A percentile compares a stretch with the other conserved stretches of the same genome.
phyloP scores from a whole-genome alignment of 1,140 invertebrate species.

The Agraylea sexmaculata region DNA sequence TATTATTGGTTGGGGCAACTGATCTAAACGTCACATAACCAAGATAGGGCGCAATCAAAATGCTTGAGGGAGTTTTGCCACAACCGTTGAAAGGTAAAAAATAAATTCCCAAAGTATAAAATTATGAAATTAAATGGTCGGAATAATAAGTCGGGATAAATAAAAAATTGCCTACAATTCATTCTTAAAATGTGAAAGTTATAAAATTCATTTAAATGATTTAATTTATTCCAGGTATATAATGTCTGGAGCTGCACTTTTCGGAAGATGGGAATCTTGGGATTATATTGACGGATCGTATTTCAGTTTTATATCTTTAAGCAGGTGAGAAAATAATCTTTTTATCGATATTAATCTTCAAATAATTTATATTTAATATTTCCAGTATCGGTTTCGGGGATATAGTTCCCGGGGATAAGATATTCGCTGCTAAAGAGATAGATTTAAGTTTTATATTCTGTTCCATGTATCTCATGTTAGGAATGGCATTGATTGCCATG shows the following conservation, averaged over 20 bases:
- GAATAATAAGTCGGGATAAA: no score
- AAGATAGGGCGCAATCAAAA: no score
- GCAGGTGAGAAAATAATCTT: constrained; percentile 43
- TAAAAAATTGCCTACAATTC: no score
- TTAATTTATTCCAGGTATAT: constrained; percentile 54
- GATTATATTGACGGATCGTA: constrained; percentile 80
- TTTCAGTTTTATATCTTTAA: constrained; percentile 87
- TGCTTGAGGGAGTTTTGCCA: no score
- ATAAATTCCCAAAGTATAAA: no score
- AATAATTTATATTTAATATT: constrained; percentile 3
- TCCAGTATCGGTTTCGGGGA: constrained; percentile 80
- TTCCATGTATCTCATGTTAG: constrained; percentile 82
- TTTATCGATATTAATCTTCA: not conserved
- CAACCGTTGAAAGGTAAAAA: no score
- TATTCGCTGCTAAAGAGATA: constrained; percentile 39
- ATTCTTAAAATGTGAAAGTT: no score
- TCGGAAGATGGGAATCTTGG: constrained; percentile 80
- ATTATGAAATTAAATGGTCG: no score
- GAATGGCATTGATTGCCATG: constrained; percentile 97
- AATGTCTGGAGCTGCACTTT: constrained; percentile 78
- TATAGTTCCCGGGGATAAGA: constrained; percentile 72
- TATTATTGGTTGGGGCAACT: no score
- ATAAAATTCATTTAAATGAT: not conserved
- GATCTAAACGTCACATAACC: no score
- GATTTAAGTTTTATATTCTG: constrained; percentile 75